These are phyloP conservation scores for Whitmania pigra DNA, from an alignment of 1,140 invertebrate species.

Conservation along the genomic window DNA sequence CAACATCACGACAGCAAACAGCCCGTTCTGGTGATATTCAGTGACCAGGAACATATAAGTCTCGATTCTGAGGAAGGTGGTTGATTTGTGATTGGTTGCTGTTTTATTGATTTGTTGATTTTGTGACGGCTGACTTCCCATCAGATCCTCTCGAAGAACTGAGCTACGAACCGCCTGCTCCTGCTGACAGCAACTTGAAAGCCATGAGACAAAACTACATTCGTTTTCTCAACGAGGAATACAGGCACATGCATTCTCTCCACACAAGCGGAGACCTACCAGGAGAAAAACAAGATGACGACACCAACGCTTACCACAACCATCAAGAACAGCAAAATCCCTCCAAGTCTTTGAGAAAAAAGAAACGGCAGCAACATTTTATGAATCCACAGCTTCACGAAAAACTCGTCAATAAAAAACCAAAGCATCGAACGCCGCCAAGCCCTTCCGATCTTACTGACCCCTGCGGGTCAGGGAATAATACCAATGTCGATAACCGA, in stretches of 20 bases:
- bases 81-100: too few species aligned
- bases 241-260: background rate
- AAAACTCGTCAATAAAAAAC: background rate
- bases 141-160: background rate
- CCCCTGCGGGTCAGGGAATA: too few species aligned
- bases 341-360: background rate
- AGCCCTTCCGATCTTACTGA: too few species aligned
- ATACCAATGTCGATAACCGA: too few species aligned
- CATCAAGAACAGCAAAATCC: background rate
- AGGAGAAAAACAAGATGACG: constrained; percentile 9
- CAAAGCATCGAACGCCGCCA: too few species aligned
- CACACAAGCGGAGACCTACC: constrained; percentile 2
- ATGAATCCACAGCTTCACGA: constrained; percentile 16
- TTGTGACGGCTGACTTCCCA: too few species aligned
- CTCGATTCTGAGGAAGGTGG: background rate
- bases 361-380: background rate
- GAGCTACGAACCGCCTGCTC: constrained; percentile 5
- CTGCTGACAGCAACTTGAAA: constrained; percentile 10
- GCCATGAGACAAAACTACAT: constrained; percentile 19
- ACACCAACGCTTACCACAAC: background rate
- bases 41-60: constrained; percentile 18
- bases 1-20: constrained; percentile 42
- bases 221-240: constrained; percentile 23
- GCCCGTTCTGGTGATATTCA: constrained; percentile 43
- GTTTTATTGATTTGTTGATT: too few species aligned